Base-by-base conservation (phyloP, 1,140 invertebrate genomes). In the Aphelinus atriplicis region DNA sequence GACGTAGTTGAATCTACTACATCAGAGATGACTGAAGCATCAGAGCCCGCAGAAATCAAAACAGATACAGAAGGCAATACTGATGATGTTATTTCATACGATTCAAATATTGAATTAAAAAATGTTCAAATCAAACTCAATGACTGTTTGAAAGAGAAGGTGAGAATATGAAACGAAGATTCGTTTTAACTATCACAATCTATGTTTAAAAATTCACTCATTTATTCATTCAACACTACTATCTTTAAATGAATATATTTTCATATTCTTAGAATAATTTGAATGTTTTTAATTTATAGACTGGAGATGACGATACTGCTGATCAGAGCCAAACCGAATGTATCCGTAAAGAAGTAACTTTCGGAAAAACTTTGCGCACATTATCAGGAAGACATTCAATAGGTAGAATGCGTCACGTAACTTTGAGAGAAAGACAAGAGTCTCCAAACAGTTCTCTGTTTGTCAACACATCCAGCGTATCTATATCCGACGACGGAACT, bases 371-470 rank as follows among this genome's bases (percentile, higher is more conserved):
- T 4, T 55, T 86, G 6, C 82, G 84, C 64, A 82, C 72, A 42
- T 81, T 86, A 6, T 84, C 84, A 10, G 84, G 84, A 55, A 82
- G 85, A 45, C 79, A 77, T 66, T 82, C 82, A 3, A 69, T 86
- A 1, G 75, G 75, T 69, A 78, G 83, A 68, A 77, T 85, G 78
- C 80, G 81, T n/a, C 77, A 84, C n/a, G 77, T 84, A 5, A 83
- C 83, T 45, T 6, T 84, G 1, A 75, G 81, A 1, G 82, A 86
- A 6, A 76, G 70, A 10, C 80, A 81, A 71, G 74, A 82, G 46
- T 85, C 85, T 2, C 84, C 84, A 3, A 85, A 84, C 53, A 82
- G 80, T 50, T 85, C 84, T 4, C 74, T 85, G 7, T 86, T 83
- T 58, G 84, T 85, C 1, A 86, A 86, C 45, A 84, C 80, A 0